Evolutionary conservation across 2,797 vertebrate species (phyloP).

Genomic region (Trematomus bernacchii): DNA sequence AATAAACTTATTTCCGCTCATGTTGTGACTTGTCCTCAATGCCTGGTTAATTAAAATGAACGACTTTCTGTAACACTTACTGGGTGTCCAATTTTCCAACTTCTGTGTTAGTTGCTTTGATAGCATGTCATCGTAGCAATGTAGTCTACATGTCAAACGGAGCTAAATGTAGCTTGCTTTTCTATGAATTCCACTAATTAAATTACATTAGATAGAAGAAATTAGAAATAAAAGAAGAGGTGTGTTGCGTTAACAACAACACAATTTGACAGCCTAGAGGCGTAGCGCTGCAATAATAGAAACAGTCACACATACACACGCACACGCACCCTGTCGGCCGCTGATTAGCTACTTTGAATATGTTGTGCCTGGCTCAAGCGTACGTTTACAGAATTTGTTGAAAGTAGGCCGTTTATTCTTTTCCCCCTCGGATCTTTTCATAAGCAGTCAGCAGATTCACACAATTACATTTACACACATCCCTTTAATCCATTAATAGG

Average conservation of each 20-base stretch:
- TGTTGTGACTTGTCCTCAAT: not conserved
- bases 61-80: not conserved
- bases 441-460: slow-evolving; percentile 71
- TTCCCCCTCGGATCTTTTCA: slow-evolving; percentile 42
- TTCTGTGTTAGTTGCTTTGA: not conserved
- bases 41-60: not conserved
- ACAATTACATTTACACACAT: slow-evolving; percentile 71
- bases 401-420: slow-evolving; percentile 51
- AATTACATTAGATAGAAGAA: not conserved
- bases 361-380: slow-evolving; percentile 12
- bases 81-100: not conserved
- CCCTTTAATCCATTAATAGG: slow-evolving; percentile 77
- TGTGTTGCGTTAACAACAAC: not conserved
- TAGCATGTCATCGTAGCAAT: not conserved
- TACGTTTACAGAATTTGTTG: slow-evolving; percentile 38
- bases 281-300: not conserved
- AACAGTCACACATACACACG: not conserved
- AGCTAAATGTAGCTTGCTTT: not conserved
- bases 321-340: not conserved
- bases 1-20: not conserved
- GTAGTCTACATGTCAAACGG: not conserved
- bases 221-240: not conserved
- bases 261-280: slow-evolving; percentile 1
- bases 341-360: not conserved
- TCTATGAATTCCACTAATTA: slow-evolving; percentile 2